phyloP scores from a whole-genome alignment of 2,113 vertebrate species.

The Bombycilla garrulus region DNA sequence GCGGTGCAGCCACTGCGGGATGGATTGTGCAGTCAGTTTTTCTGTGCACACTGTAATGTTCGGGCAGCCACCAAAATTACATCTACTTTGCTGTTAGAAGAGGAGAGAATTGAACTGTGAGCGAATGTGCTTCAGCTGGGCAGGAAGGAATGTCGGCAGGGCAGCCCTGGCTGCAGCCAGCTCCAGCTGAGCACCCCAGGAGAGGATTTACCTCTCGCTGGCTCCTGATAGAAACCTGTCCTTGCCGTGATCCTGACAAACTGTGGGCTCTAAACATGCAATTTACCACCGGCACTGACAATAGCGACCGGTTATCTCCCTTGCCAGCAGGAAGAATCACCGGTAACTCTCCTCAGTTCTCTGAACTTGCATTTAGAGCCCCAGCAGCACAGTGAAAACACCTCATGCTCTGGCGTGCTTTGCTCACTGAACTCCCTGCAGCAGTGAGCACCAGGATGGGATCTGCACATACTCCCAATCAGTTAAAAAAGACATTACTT shows the following conservation, averaged over 20 bases:
- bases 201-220: not conserved
- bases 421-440: not conserved
- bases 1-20: not conserved
- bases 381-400: not conserved
- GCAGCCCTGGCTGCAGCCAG: not conserved
- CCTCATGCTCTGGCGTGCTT: not conserved
- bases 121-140: fast-evolving
- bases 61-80: not conserved
- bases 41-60: fast-evolving
- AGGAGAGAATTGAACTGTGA: not conserved
- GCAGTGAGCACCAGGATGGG: fast-evolving
- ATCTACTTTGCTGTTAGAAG: not conserved
- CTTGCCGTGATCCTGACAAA: not conserved
- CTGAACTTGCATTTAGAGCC: not conserved
- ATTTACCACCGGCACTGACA: not conserved
- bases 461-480: not conserved
- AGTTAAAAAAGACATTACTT: not conserved
- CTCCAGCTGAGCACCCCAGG: not conserved
- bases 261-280: not conserved
- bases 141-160: not conserved
- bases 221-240: not conserved
- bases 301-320: not conserved
- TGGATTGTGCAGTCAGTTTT: fast-evolving
- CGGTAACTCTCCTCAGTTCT: not conserved
- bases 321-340: not conserved